A percentile compares a stretch with the other conserved stretches of the same genome.
Conservation (phyloP, 35 echinoderm and acorn worm species). For the Ophiothrix spiculata region DNA sequence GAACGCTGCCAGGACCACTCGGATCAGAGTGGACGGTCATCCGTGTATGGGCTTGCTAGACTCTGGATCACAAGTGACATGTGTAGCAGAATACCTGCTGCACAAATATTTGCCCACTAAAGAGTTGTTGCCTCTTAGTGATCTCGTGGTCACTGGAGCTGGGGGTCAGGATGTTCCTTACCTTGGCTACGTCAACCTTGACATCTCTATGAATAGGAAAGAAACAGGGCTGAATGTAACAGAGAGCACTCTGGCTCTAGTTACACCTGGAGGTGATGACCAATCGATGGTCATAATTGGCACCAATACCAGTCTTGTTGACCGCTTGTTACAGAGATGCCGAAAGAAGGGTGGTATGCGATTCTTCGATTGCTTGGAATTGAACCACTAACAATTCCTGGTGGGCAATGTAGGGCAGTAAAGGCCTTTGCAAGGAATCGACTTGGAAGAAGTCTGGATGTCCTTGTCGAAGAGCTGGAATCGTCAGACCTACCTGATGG, state of each 20-base stretch:
- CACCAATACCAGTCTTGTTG: constrained; percentile 25
- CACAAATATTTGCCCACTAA: background rate
- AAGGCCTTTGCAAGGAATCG: background rate
- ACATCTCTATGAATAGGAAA: background rate
- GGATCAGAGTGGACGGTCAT: constrained; percentile 18
- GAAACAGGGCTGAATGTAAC: constrained; percentile 10
- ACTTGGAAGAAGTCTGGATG: background rate
- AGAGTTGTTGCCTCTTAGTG: constrained; percentile 24
- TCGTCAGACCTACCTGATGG: background rate
- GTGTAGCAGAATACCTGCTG: constrained; percentile 23
- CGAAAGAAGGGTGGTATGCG: background rate
- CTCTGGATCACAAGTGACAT: constrained; percentile 58
- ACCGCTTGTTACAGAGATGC: background rate
- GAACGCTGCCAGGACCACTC: too few relatives aligned
- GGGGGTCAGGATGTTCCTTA: constrained; percentile 56
- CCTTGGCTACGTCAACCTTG: constrained; percentile 27
- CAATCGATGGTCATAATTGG: constrained; percentile 15
- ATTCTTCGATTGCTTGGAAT: background rate
- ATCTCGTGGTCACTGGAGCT: constrained; percentile 29
- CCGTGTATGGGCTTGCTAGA: constrained; percentile 23
- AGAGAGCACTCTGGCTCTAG: constrained; percentile 32
- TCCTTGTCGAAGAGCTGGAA: background rate
- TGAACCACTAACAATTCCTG: background rate
- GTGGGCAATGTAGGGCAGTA: background rate
- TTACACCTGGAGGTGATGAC: background rate